Evolutionary conservation across 2,888 invertebrate species (phyloP).

Genomic region (Troides helena): DNA sequence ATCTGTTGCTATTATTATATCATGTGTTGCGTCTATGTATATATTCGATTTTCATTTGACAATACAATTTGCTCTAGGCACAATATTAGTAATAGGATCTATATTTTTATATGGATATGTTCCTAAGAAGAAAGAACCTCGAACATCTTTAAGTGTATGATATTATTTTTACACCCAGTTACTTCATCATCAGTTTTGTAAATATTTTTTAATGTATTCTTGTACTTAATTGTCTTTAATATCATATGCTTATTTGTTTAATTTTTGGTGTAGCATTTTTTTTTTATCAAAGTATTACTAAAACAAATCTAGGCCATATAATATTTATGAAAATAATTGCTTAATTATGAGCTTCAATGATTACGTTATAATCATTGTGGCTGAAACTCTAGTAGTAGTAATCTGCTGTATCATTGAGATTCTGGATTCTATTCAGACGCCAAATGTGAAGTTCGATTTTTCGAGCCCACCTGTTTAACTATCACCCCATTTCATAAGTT

Average conservation of each 20-base stretch:
- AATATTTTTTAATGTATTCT: constrained; percentile 18
- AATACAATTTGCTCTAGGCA: constrained; percentile 92
- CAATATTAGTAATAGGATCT: constrained; percentile 93
- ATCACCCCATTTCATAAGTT: too few relatives aligned
- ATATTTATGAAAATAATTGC: too few relatives aligned
- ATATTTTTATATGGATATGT: constrained; percentile 96
- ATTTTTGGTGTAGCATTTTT: not conserved
- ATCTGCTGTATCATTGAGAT: too few relatives aligned
- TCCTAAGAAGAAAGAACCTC: constrained; percentile 76
- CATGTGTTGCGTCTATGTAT: constrained; percentile 95
- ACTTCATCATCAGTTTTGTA: constrained; percentile 20
- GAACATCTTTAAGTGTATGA: constrained; percentile 65
- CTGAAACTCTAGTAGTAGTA: too few relatives aligned
- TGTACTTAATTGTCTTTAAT: constrained; percentile 21
- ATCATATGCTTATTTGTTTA: not conserved
- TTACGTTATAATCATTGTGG: too few relatives aligned
- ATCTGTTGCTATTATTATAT: constrained; percentile 96
- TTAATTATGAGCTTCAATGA: too few relatives aligned
- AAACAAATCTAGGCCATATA: not conserved
- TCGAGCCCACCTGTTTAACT: too few relatives aligned
- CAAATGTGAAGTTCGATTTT: too few relatives aligned
- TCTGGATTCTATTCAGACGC: too few relatives aligned
- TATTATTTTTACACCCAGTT: constrained; percentile 28
- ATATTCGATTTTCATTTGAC: constrained; percentile 94
- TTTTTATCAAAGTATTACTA: not conserved